These are phyloP conservation scores for Thamnaconus septentrionalis DNA, from an alignment of 2,113 vertebrate species.

Conservation along the genomic window DNA sequence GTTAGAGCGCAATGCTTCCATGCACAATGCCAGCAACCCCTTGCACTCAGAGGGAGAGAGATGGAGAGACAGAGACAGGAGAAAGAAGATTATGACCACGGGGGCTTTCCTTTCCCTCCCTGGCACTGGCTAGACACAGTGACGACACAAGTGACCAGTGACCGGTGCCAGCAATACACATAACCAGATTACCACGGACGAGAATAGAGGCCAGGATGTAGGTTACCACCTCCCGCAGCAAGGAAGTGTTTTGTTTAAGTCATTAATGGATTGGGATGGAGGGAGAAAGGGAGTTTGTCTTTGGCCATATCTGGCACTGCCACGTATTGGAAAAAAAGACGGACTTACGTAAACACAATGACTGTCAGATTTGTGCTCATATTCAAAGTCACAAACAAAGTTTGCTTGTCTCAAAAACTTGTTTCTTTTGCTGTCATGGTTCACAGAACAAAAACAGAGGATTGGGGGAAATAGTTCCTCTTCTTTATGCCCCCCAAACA, in stretches of 20 bases:
- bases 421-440: conserved; percentile 1
- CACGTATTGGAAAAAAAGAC: no score
- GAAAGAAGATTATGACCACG: conserved; percentile 49
- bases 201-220: conserved; percentile 48
- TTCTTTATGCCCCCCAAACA: neutral
- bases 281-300: conserved; percentile 18
- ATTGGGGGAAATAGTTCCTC: neutral
- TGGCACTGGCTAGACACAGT: conserved; percentile 20
- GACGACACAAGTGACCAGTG: conserved; percentile 23
- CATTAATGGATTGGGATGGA: conserved; percentile 53
- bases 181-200: conserved; percentile 63
- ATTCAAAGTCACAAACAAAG: no score
- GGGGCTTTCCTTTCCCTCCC: conserved; percentile 49
- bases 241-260: conserved; percentile 35
- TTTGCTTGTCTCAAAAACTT: neutral
- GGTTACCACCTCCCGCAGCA: conserved; percentile 26
- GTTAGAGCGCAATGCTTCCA: conserved; percentile 18
- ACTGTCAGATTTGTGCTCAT: no score
- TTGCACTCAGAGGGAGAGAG: conserved; percentile 12
- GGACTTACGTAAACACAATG: no score
- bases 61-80: conserved; percentile 12
- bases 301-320: no score
- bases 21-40: conserved; percentile 17
- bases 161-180: conserved; percentile 36
- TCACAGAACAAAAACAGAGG: neutral